Evolutionary conservation across 1,140 invertebrate genomes (phyloP).

Genomic region (Psix sp.): DNA sequence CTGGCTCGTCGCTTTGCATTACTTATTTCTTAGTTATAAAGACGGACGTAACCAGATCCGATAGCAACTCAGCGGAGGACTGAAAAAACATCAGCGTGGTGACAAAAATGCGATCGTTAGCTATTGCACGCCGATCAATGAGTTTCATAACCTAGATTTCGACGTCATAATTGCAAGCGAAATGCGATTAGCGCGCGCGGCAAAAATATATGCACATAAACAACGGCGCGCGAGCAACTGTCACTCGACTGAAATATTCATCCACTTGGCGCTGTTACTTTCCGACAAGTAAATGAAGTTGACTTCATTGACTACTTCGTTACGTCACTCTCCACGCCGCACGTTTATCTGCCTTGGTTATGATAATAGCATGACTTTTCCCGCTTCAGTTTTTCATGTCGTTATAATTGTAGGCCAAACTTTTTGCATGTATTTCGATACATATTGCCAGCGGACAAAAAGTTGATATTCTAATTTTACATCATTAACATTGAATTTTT

Average conservation of each 20-base stretch:
- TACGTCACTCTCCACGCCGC: constrained; percentile 31
- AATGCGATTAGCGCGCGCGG: constrained; percentile 20
- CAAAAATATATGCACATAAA: constrained; percentile 17
- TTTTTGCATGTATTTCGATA: constrained; percentile 14
- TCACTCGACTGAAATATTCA: constrained; percentile 48
- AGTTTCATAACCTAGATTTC: constrained; percentile 25
- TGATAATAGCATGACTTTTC: constrained; percentile 46
- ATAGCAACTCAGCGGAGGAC: background rate
- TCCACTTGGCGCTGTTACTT: constrained; percentile 51
- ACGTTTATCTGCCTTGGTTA: constrained; percentile 43
- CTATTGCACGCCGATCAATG: constrained; percentile 11
- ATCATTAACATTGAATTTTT: constrained; percentile 13
- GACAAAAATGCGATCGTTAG: constrained; percentile 3
- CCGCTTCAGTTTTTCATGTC: constrained; percentile 19
- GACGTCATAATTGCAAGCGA: constrained; percentile 17
- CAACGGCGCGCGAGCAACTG: constrained; percentile 20
- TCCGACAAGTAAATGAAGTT: constrained; percentile 54
- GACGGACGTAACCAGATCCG: constrained; percentile 1
- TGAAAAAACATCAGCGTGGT: constrained; percentile 1
- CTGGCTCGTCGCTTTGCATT: constrained; percentile 17
- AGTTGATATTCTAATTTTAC: constrained; percentile 27
- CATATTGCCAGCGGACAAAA: constrained; percentile 12
- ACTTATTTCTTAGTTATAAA: constrained; percentile 35
- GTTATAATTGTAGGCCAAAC: constrained; percentile 26
- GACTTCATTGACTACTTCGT: constrained; percentile 53